Evolutionary conservation across 2,888 invertebrate species (phyloP).

Genomic region (Noctua janthina): DNA sequence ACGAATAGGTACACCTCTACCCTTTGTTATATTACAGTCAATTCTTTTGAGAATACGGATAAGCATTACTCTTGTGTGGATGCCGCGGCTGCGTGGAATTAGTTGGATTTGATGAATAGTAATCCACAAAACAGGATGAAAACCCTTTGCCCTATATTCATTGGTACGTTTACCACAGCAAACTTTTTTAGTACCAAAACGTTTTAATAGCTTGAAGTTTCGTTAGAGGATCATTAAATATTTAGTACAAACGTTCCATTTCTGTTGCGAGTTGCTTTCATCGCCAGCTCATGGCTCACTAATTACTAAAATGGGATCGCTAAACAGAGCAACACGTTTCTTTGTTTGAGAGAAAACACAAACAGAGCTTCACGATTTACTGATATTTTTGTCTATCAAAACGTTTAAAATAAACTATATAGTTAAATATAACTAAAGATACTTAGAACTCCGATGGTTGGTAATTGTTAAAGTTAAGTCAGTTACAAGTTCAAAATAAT

Average conservation of each 20-base stretch:
- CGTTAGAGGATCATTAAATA: slow-evolving; percentile 25
- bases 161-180: background rate
- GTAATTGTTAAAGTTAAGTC: background rate
- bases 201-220: slow-evolving; percentile 30
- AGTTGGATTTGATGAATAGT: background rate
- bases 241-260: slow-evolving; percentile 26
- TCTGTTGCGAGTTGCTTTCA: slow-evolving; percentile 35
- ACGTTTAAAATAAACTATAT: background rate
- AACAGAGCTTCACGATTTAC: slow-evolving; percentile 12
- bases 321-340: slow-evolving; percentile 41
- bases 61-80: background rate
- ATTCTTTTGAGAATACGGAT: background rate
- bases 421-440: background rate
- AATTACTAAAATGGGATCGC: slow-evolving; percentile 54
- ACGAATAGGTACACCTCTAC: background rate
- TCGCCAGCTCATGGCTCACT: slow-evolving; percentile 32
- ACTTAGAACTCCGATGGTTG: background rate
- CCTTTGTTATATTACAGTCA: background rate
- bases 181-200: slow-evolving; percentile 13
- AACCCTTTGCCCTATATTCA: slow-evolving; percentile 10
- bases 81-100: background rate
- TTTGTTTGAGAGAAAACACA: slow-evolving; percentile 35
- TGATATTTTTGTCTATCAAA: background rate
- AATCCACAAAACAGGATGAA: background rate
- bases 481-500: background rate